Base-by-base conservation (phyloP, 1,140 invertebrate genomes). In the Drosophila nannoptera region DNA sequence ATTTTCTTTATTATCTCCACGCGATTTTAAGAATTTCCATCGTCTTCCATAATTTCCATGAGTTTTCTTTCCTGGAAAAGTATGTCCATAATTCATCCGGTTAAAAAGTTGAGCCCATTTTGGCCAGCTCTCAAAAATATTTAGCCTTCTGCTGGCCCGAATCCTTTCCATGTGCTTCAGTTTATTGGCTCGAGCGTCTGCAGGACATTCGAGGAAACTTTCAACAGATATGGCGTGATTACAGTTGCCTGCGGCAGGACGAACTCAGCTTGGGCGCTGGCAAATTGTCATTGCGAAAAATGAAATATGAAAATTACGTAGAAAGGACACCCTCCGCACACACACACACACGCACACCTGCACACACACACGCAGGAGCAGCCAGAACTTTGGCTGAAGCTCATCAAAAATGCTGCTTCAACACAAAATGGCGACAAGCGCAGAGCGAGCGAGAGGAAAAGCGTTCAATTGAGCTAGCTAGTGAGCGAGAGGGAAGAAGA, bases 141-240 rank as follows among this genome's bases (percentile, higher is more conserved):
- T 22, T 22, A 22, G 22, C 3, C 22, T 22, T 22, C 22, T 22
- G 22, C 22, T 22, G 22, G 22, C 22, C 22, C 1, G 22, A 22
- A 22, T 22, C 22, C 22, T 22, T 22, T 22, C 22, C 22, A 22
- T 22, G 22, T 22, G 22, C 22, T 22, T 2, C 1, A 22, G 22
- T 22, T 22, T 22, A 22, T 59, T 55, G 36, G 59, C 58, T 60
- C 55, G 60, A 56, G 67, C 38, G 38, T 54, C 14, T 46, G 46
- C 55, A 49, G 40, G 46, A 55, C 29, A 74, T 66, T 66, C 66
- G 80, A 86, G 62, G 68, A 84, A 86, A 84, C 81, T 80, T 86
- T 84, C 80, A 86, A 78, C 80, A 86, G 81, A 84, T 86, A 84
- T 84, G 76, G 80, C 58, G 80, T 84, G 80, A 84, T 86, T 84